Evolutionary conservation across 2,888 invertebrate genomes (phyloP).

Genomic region (Crepidodera aurea): DNA sequence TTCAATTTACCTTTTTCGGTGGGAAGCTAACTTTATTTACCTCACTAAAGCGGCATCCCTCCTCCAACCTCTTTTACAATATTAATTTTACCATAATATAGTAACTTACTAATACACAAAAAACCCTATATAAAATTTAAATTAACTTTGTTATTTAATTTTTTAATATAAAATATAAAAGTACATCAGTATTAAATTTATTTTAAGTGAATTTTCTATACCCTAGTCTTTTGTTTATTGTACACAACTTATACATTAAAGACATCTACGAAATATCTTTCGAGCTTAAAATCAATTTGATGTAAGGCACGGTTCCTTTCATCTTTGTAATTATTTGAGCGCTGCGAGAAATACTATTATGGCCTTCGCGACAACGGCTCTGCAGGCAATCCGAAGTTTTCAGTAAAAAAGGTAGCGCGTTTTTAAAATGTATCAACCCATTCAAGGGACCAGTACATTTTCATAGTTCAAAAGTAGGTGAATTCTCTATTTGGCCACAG

Average conservation of each 20-base stretch:
- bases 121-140: too few relatives aligned
- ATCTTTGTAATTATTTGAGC: constrained; percentile 54
- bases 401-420: constrained; percentile 14
- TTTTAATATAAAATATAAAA: too few relatives aligned
- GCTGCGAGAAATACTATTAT: constrained; percentile 53
- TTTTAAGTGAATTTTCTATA: constrained; percentile 9
- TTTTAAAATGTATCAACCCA: neutral
- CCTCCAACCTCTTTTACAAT: too few relatives aligned
- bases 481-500: too few relatives aligned
- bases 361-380: constrained; percentile 28
- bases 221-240: constrained; percentile 21
- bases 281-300: constrained; percentile 49
- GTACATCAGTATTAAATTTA: neutral
- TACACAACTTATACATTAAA: constrained; percentile 37
- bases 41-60: too few relatives aligned
- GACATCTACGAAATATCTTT: constrained; percentile 38
- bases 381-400: constrained; percentile 1
- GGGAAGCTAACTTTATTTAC: too few relatives aligned
- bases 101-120: too few relatives aligned
- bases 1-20: too few relatives aligned
- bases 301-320: constrained; percentile 52
- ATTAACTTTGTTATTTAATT: too few relatives aligned
- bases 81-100: too few relatives aligned
- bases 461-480: too few relatives aligned
- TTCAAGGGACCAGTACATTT: too few relatives aligned